A percentile compares a stretch with the other conserved stretches of the same genome.
These are phyloP conservation scores for Crossaster papposus DNA, from an alignment of 53 echinoderm and acorn worm species.

Conservation along the genomic window DNA sequence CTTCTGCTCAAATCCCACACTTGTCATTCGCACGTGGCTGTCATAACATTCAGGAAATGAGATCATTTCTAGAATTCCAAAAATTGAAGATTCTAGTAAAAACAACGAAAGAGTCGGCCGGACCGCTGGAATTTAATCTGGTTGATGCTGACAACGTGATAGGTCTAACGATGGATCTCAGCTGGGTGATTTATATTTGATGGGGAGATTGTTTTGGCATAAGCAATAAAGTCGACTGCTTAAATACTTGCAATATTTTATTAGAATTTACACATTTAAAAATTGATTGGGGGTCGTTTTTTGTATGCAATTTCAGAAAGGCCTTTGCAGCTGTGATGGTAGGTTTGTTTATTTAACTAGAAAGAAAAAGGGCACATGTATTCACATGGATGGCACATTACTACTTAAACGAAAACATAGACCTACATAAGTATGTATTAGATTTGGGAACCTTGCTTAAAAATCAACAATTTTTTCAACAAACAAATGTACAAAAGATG, in stretches of 20 bases:
- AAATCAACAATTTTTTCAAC: too few relatives aligned
- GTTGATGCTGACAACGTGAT: neutral
- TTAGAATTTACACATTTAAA: neutral
- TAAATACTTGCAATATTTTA: neutral
- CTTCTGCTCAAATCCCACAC: neutral
- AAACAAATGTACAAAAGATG: too few relatives aligned
- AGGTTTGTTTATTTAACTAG: too few relatives aligned
- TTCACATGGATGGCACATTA: too few relatives aligned
- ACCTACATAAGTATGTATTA: too few relatives aligned
- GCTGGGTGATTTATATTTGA: neutral
- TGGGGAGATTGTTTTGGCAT: neutral
- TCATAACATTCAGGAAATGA: constrained; percentile 1
- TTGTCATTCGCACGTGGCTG: constrained; percentile 22
- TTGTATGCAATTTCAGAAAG: too few relatives aligned
- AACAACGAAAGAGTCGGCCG: neutral
- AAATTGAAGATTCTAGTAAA: neutral
- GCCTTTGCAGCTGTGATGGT: too few relatives aligned
- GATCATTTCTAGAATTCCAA: constrained; percentile 35
- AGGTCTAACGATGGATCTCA: neutral
- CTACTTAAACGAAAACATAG: too few relatives aligned
- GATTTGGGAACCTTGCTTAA: too few relatives aligned
- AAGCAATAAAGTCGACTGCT: neutral
- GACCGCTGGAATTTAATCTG: constrained; percentile 22
- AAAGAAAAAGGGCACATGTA: too few relatives aligned
- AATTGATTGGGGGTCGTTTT: neutral